A percentile compares a stretch with the other conserved stretches of the same genome.
phyloP scores from a whole-genome alignment of 2,888 invertebrate species.

The Sinhomidia bicolor region DNA sequence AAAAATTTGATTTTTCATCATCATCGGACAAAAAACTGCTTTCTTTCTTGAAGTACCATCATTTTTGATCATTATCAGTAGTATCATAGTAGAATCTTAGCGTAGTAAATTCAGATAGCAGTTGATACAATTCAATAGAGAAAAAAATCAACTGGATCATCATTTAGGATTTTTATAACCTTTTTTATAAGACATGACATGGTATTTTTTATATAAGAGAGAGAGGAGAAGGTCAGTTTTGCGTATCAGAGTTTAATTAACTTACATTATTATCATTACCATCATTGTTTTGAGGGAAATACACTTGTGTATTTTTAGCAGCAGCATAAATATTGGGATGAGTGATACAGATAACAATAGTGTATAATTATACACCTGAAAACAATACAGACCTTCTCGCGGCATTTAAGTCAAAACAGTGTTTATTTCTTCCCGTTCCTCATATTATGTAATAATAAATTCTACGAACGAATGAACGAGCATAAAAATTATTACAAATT shows the following conservation, averaged over 20 bases:
- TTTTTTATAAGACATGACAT: conserved; percentile 28
- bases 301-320: not conserved
- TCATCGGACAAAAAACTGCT: conserved; percentile 52
- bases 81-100: conserved; percentile 36
- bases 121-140: conserved; percentile 30
- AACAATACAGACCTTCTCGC: conserved; percentile 16
- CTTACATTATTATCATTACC: conserved; percentile 10
- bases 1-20: conserved; percentile 58
- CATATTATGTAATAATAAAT: conserved; percentile 47
- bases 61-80: conserved; percentile 23
- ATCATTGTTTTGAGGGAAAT: not conserved
- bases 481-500: conserved; percentile 55
- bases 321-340: not conserved
- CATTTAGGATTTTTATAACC: conserved; percentile 24
- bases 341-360: conserved; percentile 3
- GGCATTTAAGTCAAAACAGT: conserved; percentile 46
- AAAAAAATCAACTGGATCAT: conserved; percentile 31
- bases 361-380: conserved; percentile 23
- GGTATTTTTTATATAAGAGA: conserved; percentile 29
- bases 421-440: conserved; percentile 46
- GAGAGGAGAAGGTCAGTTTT: conserved; percentile 24
- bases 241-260: conserved; percentile 33
- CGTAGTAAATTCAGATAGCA: conserved; percentile 16
- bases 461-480: conserved; percentile 55
- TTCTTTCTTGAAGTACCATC: conserved; percentile 53